phyloP scores from a whole-genome alignment of 2,888 invertebrate genomes.

The Drosophila meridionalis region DNA sequence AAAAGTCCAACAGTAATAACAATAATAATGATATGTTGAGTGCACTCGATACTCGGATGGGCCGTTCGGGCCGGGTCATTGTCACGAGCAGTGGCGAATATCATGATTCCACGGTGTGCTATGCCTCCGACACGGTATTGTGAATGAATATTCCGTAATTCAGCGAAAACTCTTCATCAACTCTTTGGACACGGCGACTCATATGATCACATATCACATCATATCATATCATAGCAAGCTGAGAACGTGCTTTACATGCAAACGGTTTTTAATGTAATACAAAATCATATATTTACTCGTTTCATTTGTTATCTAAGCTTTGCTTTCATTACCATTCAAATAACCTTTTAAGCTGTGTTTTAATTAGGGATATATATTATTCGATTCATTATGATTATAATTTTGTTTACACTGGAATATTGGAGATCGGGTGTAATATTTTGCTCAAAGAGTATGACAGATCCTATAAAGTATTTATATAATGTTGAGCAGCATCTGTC shows the following conservation, averaged over 20 bases:
- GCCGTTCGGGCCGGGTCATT: constrained; percentile 53
- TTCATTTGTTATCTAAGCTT: constrained; percentile 1
- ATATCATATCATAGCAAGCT: not conserved
- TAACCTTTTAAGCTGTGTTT: not conserved
- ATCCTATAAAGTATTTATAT: too few species aligned
- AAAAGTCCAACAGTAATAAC: not conserved
- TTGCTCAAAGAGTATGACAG: too few species aligned
- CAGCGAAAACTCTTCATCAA: constrained; percentile 13
- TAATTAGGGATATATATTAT: not conserved
- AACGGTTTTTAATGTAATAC: not conserved
- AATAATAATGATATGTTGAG: constrained; percentile 1
- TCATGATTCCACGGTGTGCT: constrained; percentile 52
- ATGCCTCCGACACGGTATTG: not conserved
- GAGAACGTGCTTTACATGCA: constrained; percentile 3
- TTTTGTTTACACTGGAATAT: not conserved
- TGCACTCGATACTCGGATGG: constrained; percentile 24
- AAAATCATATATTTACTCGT: not conserved
- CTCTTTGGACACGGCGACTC: constrained; percentile 7
- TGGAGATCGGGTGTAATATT: too few species aligned
- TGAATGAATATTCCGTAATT: constrained; percentile 22
- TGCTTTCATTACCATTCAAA: not conserved
- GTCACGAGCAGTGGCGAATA: constrained; percentile 48
- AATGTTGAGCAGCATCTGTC: too few species aligned
- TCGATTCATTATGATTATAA: not conserved
- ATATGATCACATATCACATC: not conserved